These are phyloP conservation scores for Berghia stephanieae DNA, from an alignment of 1,140 invertebrate genomes.

Conservation along the genomic window DNA sequence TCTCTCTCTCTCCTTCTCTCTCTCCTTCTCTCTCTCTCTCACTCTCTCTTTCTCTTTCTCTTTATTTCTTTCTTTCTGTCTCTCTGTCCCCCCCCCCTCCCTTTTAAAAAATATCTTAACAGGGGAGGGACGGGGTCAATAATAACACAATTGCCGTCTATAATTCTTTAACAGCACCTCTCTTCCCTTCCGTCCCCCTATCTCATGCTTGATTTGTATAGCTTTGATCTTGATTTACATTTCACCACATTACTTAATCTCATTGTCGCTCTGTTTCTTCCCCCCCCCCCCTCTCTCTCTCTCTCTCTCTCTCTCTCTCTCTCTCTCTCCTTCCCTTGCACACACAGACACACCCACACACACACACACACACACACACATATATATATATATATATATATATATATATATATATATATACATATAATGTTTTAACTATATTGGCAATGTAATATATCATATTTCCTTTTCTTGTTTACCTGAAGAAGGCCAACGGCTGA, in stretches of 20 bases:
- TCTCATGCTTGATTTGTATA: background rate
- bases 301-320: background rate
- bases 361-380: background rate
- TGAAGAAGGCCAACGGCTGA: too few relatives aligned
- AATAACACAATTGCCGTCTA: too few relatives aligned
- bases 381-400: background rate
- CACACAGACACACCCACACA: too few relatives aligned
- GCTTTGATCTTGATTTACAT: too few relatives aligned
- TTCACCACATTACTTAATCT: too few relatives aligned
- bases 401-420: background rate
- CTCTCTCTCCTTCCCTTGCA: background rate
- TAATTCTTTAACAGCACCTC: background rate
- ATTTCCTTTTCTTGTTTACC: too few relatives aligned
- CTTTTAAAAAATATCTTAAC: background rate
- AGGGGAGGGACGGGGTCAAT: too few relatives aligned
- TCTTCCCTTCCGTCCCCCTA: background rate
- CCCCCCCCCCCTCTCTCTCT: background rate
- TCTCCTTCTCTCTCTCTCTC: constrained; percentile 5
- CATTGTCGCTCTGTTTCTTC: background rate
- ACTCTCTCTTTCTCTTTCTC: background rate
- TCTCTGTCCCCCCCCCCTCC: too few relatives aligned
- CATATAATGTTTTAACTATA: too few relatives aligned
- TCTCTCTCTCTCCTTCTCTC: background rate
- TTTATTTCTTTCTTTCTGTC: too few relatives aligned
- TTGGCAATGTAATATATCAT: too few relatives aligned